A percentile compares a stretch with the other conserved stretches of the same genome.
phyloP scores from a whole-genome alignment of 2,113 vertebrate genomes.

The Aptenodytes forsteri region DNA sequence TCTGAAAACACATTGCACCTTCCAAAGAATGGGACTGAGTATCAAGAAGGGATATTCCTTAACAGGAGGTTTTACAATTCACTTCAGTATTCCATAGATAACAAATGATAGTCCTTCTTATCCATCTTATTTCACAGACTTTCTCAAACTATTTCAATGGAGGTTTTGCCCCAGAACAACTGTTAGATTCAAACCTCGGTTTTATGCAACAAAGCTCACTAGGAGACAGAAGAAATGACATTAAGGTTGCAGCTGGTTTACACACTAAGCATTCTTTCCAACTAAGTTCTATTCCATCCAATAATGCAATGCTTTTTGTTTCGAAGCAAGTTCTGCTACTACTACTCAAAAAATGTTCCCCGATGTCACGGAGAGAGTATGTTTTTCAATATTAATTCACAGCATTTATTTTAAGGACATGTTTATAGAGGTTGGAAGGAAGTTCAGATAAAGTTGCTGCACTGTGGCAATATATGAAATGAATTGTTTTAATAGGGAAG shows the following conservation, averaged over 20 bases:
- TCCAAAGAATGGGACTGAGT: background rate
- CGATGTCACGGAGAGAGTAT: background rate
- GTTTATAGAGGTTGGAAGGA: slow-evolving; percentile 36
- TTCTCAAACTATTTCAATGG: background rate
- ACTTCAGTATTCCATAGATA: background rate
- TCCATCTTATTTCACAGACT: background rate
- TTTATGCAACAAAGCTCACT: background rate
- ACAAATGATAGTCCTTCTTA: background rate
- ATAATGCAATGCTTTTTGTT: background rate
- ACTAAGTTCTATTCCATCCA: background rate
- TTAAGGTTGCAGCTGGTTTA: background rate
- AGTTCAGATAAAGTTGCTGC: slow-evolving; percentile 43
- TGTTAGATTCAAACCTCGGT: background rate
- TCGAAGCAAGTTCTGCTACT: background rate
- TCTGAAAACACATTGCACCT: background rate
- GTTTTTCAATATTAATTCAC: slow-evolving; percentile 12
- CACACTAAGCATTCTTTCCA: background rate
- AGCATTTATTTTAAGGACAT: slow-evolving; percentile 22
- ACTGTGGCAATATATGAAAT: slow-evolving; percentile 42
- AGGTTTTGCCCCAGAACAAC: background rate
- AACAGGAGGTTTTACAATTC: background rate
- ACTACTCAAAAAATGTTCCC: background rate
- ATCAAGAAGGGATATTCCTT: background rate
- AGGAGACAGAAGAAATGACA: background rate
- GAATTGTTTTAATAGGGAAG: slow-evolving; percentile 54